Conservation (phyloP, 1,140 invertebrate genomes). For the Ditylenchus dipsaci region DNA sequence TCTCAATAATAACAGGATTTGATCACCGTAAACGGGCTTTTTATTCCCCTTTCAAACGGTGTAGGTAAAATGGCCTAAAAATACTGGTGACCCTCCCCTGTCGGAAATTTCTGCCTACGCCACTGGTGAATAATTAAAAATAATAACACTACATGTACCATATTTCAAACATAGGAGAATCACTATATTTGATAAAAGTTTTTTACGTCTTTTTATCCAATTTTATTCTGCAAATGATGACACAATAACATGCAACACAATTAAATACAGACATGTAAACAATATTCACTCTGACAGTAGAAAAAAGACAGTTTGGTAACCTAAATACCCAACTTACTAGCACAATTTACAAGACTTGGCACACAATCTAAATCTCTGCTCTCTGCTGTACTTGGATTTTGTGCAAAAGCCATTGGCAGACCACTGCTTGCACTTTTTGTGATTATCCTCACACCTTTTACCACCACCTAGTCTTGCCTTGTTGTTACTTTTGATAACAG, state of each 20-base stretch:
- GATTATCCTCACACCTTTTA: neutral
- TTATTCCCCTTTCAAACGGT: no score
- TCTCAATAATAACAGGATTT: no score
- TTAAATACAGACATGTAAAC: neutral
- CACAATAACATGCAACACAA: neutral
- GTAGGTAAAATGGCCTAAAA: no score
- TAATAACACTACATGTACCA: no score
- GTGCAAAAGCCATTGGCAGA: constrained; percentile 4
- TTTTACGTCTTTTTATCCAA: neutral
- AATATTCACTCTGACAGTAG: neutral
- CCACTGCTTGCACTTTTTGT: neutral
- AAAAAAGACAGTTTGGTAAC: neutral
- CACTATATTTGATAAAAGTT: neutral
- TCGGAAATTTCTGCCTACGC: no score
- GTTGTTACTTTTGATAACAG: neutral
- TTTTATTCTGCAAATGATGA: neutral
- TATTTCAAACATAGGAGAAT: no score
- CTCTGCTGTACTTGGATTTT: neutral
- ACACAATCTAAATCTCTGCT: constrained; percentile 7
- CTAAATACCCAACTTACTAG: neutral
- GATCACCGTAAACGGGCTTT: no score
- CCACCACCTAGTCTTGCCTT: neutral
- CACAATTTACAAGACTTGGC: constrained; percentile 8
- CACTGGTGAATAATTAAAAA: no score
- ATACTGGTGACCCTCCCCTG: no score